Conservation (phyloP, 2,113 vertebrate genomes). For the Zosterops pallidus region DNA sequence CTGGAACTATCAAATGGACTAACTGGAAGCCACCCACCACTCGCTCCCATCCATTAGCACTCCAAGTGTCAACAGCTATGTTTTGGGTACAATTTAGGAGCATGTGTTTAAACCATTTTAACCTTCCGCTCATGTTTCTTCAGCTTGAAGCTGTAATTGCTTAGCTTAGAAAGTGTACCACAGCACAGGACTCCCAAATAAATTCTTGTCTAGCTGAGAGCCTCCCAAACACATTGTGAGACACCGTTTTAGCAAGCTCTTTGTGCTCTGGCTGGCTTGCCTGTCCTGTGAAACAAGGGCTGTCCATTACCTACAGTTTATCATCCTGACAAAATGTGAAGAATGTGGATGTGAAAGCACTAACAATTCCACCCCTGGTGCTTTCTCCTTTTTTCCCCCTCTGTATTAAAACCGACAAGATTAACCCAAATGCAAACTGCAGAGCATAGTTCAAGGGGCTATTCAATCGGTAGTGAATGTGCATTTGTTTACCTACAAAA, state of each 20-base stretch:
- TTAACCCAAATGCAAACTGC: conserved; percentile 78
- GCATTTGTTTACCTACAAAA: conserved; percentile 82
- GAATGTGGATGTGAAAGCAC: conserved; percentile 75
- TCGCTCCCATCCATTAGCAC: conserved; percentile 30
- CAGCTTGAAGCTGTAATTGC: conserved; percentile 59
- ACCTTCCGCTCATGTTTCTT: conserved; percentile 62
- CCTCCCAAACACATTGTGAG: conserved; percentile 46
- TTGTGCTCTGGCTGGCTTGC: conserved; percentile 64
- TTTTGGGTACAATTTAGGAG: conserved; percentile 68
- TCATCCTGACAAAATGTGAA: conserved; percentile 80
- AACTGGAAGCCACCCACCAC: conserved; percentile 14
- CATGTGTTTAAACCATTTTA: conserved; percentile 69
- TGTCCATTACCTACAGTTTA: conserved; percentile 79
- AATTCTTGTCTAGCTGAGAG: conserved; percentile 65
- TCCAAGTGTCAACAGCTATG: conserved; percentile 64
- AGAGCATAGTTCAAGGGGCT: conserved; percentile 80
- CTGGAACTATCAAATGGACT: neutral
- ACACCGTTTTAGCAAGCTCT: conserved; percentile 54
- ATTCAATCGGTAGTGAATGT: conserved; percentile 77
- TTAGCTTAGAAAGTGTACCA: conserved; percentile 65
- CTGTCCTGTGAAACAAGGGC: conserved; percentile 66
- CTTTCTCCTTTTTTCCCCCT: conserved; percentile 61
- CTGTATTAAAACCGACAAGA: conserved; percentile 81
- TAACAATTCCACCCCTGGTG: conserved; percentile 75
- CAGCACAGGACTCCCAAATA: conserved; percentile 68